A percentile compares a stretch with the other conserved stretches of the same genome.
These are phyloP conservation scores for Trochalopteron elliotii DNA, from an alignment of 2,113 vertebrate genomes.

Conservation along the genomic window DNA sequence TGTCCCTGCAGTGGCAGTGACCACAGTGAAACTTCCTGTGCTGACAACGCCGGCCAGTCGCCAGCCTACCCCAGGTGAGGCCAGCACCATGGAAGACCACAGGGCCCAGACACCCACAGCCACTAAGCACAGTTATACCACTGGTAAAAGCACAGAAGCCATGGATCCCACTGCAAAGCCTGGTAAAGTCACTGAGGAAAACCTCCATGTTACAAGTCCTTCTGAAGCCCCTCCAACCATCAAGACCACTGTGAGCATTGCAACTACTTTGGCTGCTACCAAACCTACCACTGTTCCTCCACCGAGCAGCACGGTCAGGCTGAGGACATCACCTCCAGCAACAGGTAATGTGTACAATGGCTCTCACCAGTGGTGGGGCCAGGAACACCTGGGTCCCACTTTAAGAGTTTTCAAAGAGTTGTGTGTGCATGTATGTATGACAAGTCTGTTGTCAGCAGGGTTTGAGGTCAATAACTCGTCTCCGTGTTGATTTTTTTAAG, in stretches of 20 bases:
- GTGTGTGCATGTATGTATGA: neutral
- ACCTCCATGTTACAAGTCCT: neutral
- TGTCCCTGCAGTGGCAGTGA: neutral
- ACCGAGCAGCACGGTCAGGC: neutral
- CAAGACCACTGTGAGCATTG: neutral
- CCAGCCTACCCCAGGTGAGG: neutral
- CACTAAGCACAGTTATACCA: neutral
- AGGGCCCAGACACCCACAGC: neutral
- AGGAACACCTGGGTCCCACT: neutral
- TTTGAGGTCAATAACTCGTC: neutral
- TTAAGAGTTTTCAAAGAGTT: neutral
- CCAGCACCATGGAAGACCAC: neutral
- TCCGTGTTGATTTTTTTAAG: neutral
- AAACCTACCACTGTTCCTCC: neutral
- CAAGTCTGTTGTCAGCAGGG: neutral
- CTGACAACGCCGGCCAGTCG: neutral
- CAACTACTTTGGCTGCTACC: constrained; percentile 7
- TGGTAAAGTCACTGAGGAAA: neutral
- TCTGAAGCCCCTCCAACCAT: constrained; percentile 5
- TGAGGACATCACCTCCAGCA: neutral
- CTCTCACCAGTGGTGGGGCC: neutral
- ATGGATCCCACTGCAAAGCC: neutral
- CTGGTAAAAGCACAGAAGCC: neutral
- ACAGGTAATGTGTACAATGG: constrained; percentile 51
- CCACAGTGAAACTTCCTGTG: neutral